These are phyloP conservation scores for Urophycis tenuis DNA, from an alignment of 2,797 vertebrate genomes.

Conservation along the genomic window DNA sequence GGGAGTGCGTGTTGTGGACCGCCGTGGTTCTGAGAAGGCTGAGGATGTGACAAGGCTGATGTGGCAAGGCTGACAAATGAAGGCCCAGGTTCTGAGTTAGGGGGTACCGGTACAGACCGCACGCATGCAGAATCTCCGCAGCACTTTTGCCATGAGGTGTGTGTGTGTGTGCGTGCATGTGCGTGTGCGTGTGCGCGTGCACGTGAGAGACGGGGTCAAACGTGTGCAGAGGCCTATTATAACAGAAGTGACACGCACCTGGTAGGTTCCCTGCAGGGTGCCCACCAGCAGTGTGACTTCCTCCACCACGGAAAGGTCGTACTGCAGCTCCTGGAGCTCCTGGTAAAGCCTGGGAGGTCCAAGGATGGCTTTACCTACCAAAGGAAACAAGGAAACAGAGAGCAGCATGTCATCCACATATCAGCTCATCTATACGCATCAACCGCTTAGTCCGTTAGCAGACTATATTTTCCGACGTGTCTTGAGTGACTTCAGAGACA, in stretches of 20 bases:
- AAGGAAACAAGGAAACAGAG: conserved; percentile 29
- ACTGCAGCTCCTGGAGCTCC: conserved; percentile 92
- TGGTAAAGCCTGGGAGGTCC: conserved; percentile 82
- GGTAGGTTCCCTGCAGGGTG: conserved; percentile 89
- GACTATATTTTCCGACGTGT: neutral
- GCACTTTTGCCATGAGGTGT: neutral
- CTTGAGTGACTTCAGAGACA: neutral
- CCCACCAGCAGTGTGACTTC: conserved; percentile 88
- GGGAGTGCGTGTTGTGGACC: too few species aligned
- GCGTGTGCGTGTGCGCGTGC: neutral
- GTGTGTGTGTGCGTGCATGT: neutral
- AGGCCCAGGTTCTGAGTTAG: neutral
- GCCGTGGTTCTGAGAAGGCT: neutral
- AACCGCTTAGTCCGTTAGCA: too few species aligned
- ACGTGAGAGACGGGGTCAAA: neutral
- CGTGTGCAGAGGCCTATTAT: neutral
- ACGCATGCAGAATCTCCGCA: too few species aligned
- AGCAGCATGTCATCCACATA: too few species aligned
- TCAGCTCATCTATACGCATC: too few species aligned
- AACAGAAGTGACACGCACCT: conserved; percentile 64
- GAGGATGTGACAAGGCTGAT: neutral
- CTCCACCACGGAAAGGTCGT: conserved; percentile 89
- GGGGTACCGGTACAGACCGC: too few species aligned
- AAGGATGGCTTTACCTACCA: neutral
- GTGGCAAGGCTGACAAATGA: neutral